Conservation (phyloP, 2,797 vertebrate species). For the Bovichtus variegatus region DNA sequence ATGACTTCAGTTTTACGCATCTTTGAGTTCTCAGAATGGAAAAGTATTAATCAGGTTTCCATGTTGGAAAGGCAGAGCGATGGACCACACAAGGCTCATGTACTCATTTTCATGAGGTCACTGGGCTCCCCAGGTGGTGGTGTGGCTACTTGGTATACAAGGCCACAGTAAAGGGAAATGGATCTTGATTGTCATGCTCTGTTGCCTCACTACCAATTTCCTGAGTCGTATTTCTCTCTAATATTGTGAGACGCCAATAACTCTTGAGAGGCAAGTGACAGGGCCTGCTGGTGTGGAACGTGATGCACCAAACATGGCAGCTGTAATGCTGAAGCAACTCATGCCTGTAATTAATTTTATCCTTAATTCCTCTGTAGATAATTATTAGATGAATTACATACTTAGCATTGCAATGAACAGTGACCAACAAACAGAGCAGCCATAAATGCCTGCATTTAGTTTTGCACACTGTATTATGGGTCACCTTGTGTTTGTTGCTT, state of each 20-base stretch:
- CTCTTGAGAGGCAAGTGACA: slow-evolving; percentile 83
- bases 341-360: slow-evolving; percentile 89
- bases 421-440: slow-evolving; percentile 21
- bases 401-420: not conserved
- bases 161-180: slow-evolving; percentile 69
- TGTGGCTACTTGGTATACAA: slow-evolving; percentile 67
- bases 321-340: slow-evolving; percentile 81
- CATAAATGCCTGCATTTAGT: not conserved
- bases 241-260: slow-evolving; percentile 79
- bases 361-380: slow-evolving; percentile 85
- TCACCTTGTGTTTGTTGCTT: not conserved
- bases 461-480: not conserved
- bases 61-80: slow-evolving; percentile 12
- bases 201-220: slow-evolving; percentile 69
- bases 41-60: slow-evolving; percentile 41
- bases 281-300: slow-evolving; percentile 78
- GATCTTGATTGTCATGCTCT: slow-evolving; percentile 63
- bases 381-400: slow-evolving; percentile 75
- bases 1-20: slow-evolving; percentile 8
- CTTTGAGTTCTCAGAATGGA: slow-evolving; percentile 34
- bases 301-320: slow-evolving; percentile 81
- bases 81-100: slow-evolving; percentile 44
- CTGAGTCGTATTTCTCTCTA: slow-evolving; percentile 71
- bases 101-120: slow-evolving; percentile 56
- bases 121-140: not conserved